Conservation (phyloP, 2,888 invertebrate species). For the Lochmaea capreae region DNA sequence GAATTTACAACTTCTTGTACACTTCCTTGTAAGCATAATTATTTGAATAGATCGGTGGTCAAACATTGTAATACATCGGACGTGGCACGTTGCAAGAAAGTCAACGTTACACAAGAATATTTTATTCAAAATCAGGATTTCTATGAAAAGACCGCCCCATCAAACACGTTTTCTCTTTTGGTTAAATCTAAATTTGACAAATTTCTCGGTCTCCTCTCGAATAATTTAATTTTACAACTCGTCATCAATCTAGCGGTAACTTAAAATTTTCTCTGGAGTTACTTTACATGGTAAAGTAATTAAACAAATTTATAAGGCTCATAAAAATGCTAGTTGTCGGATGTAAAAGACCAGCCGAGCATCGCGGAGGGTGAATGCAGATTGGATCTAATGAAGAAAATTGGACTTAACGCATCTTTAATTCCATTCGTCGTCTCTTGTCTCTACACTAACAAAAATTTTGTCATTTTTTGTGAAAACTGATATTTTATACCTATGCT, state of each 20-base stretch:
- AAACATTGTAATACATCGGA: conserved; percentile 4
- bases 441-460: conserved; percentile 25
- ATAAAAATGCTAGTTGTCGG: conserved; percentile 63
- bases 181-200: conserved; percentile 4
- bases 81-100: not conserved
- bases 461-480: not conserved
- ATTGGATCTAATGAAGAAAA: conserved; percentile 65
- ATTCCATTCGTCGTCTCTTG: conserved; percentile 50
- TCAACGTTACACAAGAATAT: not conserved
- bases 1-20: conserved; percentile 39
- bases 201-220: not conserved
- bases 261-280: conserved; percentile 42
- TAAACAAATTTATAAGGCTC: conserved; percentile 66
- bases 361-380: conserved; percentile 61
- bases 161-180: no score
- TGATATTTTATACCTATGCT: no score
- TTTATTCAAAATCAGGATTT: no score
- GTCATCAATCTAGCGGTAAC: conserved; percentile 41
- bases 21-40: conserved; percentile 33
- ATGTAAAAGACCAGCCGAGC: conserved; percentile 54
- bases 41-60: conserved; percentile 33
- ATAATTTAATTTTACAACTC: conserved; percentile 26
- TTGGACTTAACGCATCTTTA: conserved; percentile 65
- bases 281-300: conserved; percentile 63
- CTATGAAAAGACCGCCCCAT: no score